Conservation (phyloP, 2,888 invertebrate genomes). For the Eristalis intricaria region DNA sequence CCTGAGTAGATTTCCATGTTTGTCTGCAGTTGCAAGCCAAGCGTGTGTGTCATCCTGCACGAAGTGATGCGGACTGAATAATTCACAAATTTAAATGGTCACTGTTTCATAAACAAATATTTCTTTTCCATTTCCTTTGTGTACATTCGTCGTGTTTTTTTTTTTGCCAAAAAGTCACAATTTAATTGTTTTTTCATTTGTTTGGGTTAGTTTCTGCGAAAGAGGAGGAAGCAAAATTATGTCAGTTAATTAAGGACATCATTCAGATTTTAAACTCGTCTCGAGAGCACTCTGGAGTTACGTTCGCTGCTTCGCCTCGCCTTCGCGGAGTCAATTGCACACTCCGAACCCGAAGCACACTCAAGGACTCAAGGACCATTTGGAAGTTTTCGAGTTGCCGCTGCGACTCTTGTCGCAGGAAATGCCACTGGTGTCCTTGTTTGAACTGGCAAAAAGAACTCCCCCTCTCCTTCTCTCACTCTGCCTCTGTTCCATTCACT, state of each 20-base stretch:
- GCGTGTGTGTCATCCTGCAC: constrained; percentile 23
- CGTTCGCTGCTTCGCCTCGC: constrained; percentile 19
- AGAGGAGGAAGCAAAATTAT: constrained; percentile 23
- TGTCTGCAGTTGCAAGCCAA: constrained; percentile 20
- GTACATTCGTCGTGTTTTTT: background rate
- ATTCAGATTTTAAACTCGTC: constrained; percentile 56
- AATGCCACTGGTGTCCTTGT: constrained; percentile 64
- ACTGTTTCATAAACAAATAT: constrained; percentile 18
- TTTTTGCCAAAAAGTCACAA: constrained; percentile 22
- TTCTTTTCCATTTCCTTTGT: background rate
- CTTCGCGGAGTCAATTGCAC: constrained; percentile 52
- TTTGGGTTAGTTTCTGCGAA: background rate
- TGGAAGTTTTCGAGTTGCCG: constrained; percentile 52
- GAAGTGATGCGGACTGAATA: constrained; percentile 51
- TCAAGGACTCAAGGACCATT: constrained; percentile 62
- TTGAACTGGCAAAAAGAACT: constrained; percentile 8
- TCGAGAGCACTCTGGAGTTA: constrained; percentile 47
- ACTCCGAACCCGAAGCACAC: constrained; percentile 29
- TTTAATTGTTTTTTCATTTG: constrained; percentile 35
- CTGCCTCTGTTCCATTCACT: constrained; percentile 37
- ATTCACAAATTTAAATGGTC: constrained; percentile 51
- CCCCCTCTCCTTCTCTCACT: background rate
- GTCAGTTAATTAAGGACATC: constrained; percentile 65
- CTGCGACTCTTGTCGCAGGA: constrained; percentile 63
- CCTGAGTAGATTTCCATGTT: constrained; percentile 68